A percentile compares a stretch with the other conserved stretches of the same genome.
phyloP scores from a whole-genome alignment of 92 coral and sea anemone species.

The Actinostola sp. region DNA sequence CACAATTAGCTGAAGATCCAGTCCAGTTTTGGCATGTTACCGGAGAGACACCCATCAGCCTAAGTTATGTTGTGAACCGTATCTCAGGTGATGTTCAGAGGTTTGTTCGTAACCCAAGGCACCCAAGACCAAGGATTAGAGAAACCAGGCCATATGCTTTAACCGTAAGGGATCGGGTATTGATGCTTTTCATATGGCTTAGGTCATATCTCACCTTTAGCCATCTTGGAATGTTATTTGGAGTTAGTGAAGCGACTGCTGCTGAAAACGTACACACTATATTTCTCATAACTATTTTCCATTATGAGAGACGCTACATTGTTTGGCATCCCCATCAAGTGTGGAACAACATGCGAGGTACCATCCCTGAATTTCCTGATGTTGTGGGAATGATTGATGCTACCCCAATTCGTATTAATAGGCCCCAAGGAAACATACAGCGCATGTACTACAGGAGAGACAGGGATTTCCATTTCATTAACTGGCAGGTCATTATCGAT shows the following conservation, averaged over 20 bases:
- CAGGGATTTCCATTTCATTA: neutral
- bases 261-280: conserved; percentile 20
- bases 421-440: conserved; percentile 11
- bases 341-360: conserved; percentile 33
- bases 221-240: conserved; percentile 21
- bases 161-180: conserved; percentile 26
- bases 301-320: conserved; percentile 28
- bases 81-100: too few species aligned
- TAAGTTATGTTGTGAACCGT: too few species aligned
- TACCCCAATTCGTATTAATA: conserved; percentile 30
- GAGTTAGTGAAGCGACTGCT: conserved; percentile 23
- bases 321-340: conserved; percentile 26
- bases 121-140: conserved; percentile 19
- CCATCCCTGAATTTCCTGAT: conserved; percentile 26
- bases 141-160: conserved; percentile 18
- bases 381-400: conserved; percentile 41
- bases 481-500: neutral
- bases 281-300: conserved; percentile 18
- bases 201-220: conserved; percentile 27
- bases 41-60: too few species aligned
- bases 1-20: too few species aligned
- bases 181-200: conserved; percentile 35
- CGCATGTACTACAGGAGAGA: conserved; percentile 20
- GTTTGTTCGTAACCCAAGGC: conserved; percentile 25
- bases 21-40: too few species aligned